A percentile compares a stretch with the other conserved stretches of the same genome.
Evolutionary conservation across 2,113 vertebrate genomes (phyloP).

Genomic region (Prionailurus bengalensis): DNA sequence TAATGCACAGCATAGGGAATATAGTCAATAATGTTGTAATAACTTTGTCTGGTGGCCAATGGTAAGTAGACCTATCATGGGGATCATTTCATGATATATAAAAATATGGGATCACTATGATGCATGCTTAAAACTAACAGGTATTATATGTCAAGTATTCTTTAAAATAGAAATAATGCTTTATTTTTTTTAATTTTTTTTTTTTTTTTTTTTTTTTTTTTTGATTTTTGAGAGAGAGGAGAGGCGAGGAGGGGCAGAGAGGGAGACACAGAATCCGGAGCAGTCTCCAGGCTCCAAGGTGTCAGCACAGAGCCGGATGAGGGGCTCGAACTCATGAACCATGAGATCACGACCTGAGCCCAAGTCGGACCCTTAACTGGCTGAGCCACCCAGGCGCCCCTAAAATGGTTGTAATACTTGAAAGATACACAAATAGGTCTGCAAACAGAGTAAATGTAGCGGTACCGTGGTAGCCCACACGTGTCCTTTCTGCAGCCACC

Average conservation of each 20-base stretch:
- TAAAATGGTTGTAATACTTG: not conserved
- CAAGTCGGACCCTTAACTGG: too few species aligned
- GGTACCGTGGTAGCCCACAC: accelerated
- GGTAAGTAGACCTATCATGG: not conserved
- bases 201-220: not conserved
- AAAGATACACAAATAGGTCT: not conserved
- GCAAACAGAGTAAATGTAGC: not conserved
- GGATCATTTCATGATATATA: not conserved
- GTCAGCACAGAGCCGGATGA: too few species aligned
- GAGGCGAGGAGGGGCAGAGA: too few species aligned
- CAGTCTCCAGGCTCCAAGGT: too few species aligned
- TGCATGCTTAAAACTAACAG: not conserved
- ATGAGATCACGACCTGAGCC: too few species aligned
- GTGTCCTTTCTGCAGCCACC: not conserved
- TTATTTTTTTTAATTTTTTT: not conserved
- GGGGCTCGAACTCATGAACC: too few species aligned
- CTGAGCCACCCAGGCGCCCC: too few species aligned
- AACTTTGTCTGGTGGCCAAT: not conserved
- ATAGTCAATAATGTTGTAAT: not conserved
- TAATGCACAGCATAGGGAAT: not conserved
- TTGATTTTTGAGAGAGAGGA: too few species aligned
- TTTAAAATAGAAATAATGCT: not conserved
- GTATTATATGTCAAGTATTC: not conserved
- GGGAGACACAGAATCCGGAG: too few species aligned
- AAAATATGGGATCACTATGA: not conserved